Base-by-base conservation (phyloP, 1,140 invertebrate genomes). In the Lucilia sericata region DNA sequence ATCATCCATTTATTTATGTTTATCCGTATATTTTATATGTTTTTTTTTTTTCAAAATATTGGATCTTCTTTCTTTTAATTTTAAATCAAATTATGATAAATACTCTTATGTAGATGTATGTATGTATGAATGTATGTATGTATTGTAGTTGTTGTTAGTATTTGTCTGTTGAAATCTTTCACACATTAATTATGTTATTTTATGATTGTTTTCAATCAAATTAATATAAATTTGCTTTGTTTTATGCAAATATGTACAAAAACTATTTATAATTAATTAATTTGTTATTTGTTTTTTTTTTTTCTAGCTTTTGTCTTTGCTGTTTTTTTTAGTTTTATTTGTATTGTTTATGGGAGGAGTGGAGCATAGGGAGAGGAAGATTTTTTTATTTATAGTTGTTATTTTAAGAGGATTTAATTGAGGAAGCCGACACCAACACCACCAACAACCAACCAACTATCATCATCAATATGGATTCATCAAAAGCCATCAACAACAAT, bases 161-260 rank as follows among this genome's bases (percentile, higher is more conserved):
- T 70, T 7, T 70, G 65, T 70, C 17, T 70, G 65, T 55, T 55
- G 51, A 55, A 55, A 55, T 55, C 51, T 55, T 55, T 55, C 51
- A 55, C 51, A 55, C 51, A 55, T 55, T 55, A 55, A 55, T 55
- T 70, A 70, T 70, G 65, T 70, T 70, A 70, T 70, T 70, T 19
- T 70, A 70, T 70, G n/a, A 21, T 70, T 70, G n/a, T 70, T 70
- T 70, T 21, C 19, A 70, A 70, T 21, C 19, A 21, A 21, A 21
- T 70, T 70, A 70, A 21, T 70, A 70, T n/a, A 70, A 70, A 12
- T 70, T 70, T 70, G 65, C 21, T 70, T 70, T 70, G n/a, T 19
- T 70, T 70, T 70, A 70, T 70, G 65, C 65, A 70, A 70, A 70
- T 55, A 55, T 55, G 51, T 55, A 55, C 51, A 55, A n/a, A 13